Conservation (phyloP, 2,113 vertebrate genomes). For the Cnemophilus loriae region DNA sequence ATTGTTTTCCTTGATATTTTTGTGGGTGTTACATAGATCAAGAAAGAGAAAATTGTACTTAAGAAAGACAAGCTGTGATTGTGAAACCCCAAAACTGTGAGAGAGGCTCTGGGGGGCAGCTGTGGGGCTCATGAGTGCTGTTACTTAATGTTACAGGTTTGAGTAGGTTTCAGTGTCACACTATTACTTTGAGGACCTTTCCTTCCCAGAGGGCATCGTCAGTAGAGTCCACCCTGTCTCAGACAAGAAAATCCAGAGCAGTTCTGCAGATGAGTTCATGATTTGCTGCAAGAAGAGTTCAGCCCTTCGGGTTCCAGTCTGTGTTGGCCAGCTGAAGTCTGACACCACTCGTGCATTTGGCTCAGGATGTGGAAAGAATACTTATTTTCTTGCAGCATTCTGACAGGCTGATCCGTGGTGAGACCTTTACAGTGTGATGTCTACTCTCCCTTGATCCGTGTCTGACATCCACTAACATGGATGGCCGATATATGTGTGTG, state of each 20-base stretch:
- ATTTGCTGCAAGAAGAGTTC: background rate
- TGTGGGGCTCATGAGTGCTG: background rate
- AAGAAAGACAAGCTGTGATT: background rate
- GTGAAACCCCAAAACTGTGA: background rate
- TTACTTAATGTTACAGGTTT: background rate
- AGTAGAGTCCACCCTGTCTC: background rate
- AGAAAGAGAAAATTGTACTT: background rate
- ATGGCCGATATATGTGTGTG: background rate
- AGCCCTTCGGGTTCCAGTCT: background rate
- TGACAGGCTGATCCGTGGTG: background rate
- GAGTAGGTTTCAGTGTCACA: background rate
- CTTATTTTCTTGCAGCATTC: background rate
- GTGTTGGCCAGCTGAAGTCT: background rate
- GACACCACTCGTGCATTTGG: background rate
- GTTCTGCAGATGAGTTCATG: background rate
- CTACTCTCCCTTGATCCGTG: background rate
- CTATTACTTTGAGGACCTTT: background rate
- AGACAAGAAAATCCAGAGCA: background rate
- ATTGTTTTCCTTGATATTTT: constrained; percentile 24
- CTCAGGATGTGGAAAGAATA: background rate
- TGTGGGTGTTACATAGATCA: background rate
- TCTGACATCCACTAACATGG: background rate
- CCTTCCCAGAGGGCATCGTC: background rate
- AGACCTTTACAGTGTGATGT: background rate
- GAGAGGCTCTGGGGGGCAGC: background rate